These are phyloP conservation scores for Aradophagus sp. DNA, from an alignment of 1,140 invertebrate genomes.

Conservation along the genomic window DNA sequence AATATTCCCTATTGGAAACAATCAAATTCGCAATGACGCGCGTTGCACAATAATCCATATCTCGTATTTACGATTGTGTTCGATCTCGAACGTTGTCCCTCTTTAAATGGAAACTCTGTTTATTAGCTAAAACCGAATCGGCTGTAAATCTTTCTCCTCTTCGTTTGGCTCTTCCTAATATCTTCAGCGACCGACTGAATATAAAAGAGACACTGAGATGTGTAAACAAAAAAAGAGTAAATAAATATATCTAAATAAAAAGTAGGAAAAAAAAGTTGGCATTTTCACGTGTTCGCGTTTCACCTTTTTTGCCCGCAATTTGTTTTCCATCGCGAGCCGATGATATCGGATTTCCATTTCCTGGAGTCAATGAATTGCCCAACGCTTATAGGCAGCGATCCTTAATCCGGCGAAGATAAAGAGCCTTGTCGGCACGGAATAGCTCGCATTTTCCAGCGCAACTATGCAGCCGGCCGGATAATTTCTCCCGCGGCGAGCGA, in stretches of 20 bases:
- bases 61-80: slow-evolving; percentile 33
- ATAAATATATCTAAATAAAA: no score
- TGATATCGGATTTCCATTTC: slow-evolving; percentile 29
- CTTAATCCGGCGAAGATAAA: slow-evolving; percentile 11
- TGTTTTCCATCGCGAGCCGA: slow-evolving; percentile 16
- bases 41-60: slow-evolving; percentile 29
- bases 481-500: slow-evolving; percentile 16
- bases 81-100: slow-evolving; percentile 25
- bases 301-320: slow-evolving; percentile 15
- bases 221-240: no score
- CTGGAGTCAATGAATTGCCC: slow-evolving; percentile 19
- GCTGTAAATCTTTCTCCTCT: slow-evolving; percentile 32
- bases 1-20: slow-evolving; percentile 18
- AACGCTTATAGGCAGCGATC: slow-evolving; percentile 24
- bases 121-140: slow-evolving; percentile 41
- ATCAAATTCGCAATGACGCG: slow-evolving; percentile 31
- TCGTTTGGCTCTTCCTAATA: no score
- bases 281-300: slow-evolving; percentile 24
- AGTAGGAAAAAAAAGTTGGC: no score
- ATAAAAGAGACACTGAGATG: no score
- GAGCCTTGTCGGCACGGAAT: slow-evolving; percentile 17
- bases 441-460: slow-evolving; percentile 15
- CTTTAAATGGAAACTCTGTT: slow-evolving; percentile 47
- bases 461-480: slow-evolving; percentile 8
- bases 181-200: no score